Percentiles rank a stretch among this genome's conserved stretches.
These are phyloP conservation scores for Lumbricus terrestris DNA, from an alignment of 2,888 invertebrate species.

Conservation along the genomic window DNA sequence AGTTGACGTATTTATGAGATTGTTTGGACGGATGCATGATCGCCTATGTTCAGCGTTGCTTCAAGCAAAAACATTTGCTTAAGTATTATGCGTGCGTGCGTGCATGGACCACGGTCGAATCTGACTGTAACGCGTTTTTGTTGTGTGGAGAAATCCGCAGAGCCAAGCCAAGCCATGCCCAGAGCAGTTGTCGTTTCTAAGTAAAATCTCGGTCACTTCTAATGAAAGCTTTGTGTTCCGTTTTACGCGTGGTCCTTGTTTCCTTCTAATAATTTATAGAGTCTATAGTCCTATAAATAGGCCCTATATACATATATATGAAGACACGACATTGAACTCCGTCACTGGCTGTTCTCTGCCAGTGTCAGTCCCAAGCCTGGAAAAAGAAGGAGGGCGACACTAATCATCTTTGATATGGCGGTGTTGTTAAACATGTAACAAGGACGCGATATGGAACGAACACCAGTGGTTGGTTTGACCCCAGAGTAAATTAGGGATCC, in stretches of 20 bases:
- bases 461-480: too few relatives aligned
- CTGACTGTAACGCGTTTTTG: background rate
- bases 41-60: background rate
- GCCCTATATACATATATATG: too few relatives aligned
- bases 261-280: background rate
- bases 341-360: too few relatives aligned
- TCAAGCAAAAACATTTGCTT: background rate
- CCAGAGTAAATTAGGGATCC: too few relatives aligned
- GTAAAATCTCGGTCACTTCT: background rate
- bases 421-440: too few relatives aligned
- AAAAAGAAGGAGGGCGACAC: too few relatives aligned
- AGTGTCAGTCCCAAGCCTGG: too few relatives aligned
- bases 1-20: conserved; percentile 3
- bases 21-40: background rate
- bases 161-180: background rate
- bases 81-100: background rate
- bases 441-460: too few relatives aligned
- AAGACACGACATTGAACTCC: too few relatives aligned
- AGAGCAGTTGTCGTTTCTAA: background rate
- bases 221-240: background rate
- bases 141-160: background rate
- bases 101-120: background rate
- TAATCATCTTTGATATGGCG: too few relatives aligned
- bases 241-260: background rate
- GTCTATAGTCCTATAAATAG: too few relatives aligned